Evolutionary conservation across 2,797 vertebrate genomes (phyloP).

Genomic region (Cuniculus paca): DNA sequence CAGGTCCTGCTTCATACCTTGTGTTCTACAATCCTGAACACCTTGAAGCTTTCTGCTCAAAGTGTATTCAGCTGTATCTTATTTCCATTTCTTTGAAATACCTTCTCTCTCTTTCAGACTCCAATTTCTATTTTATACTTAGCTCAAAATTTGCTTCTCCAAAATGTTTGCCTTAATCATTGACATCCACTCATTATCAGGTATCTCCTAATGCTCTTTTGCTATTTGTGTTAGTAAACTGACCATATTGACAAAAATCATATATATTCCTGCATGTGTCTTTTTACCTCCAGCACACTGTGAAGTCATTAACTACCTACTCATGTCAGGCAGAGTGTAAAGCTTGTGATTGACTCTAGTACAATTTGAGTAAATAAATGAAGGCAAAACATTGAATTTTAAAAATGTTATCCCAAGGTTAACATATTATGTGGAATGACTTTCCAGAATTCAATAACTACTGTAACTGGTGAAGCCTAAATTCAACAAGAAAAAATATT

Average conservation of each 20-base stretch:
- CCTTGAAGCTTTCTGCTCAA: neutral
- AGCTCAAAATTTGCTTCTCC: neutral
- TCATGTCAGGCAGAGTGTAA: neutral
- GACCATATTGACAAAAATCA: neutral
- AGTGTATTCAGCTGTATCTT: neutral
- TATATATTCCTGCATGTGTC: neutral
- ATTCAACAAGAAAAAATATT: neutral
- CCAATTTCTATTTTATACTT: neutral
- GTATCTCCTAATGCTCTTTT: neutral
- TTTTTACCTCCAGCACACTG: neutral
- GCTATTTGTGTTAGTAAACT: neutral
- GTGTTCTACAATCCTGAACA: neutral
- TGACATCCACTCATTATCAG: neutral
- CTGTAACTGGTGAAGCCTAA: neutral
- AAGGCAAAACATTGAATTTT: neutral
- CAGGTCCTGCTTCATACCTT: neutral
- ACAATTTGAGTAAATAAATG: neutral
- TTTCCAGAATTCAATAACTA: neutral
- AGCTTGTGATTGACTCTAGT: neutral
- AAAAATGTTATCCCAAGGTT: neutral
- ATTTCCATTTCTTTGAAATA: neutral
- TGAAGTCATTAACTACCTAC: neutral
- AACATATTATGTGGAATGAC: neutral
- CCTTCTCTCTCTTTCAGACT: neutral
- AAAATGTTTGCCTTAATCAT: neutral